Base-by-base conservation (phyloP, 2,888 invertebrate genomes). In the Oligia strigilis region DNA sequence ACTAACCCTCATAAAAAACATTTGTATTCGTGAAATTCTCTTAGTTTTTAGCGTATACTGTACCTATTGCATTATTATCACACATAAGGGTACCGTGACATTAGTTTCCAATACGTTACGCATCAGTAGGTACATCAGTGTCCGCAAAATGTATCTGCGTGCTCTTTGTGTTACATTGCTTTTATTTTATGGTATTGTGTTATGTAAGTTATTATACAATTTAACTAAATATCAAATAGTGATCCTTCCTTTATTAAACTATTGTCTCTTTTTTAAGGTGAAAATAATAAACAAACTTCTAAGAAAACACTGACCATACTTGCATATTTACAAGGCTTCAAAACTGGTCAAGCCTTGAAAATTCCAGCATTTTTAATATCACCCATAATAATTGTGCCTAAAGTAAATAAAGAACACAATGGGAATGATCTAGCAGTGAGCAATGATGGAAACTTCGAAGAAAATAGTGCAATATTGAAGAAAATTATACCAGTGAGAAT, bases 141-240 rank as follows among this genome's bases (percentile, higher is more conserved):
- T 83, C 76, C 74, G 81, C 92, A 95, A 92, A 94, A 95, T 95
- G 95, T 86, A 85, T 88, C 88, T 88, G 88, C 84, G 81, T 84
- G 87, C 90, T 90, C 87, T 92, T 89, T 87, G 91, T 73, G 77
- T 91, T 77, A 69, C 67, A 67, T 62, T 74, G 67, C 72, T 67
- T 60, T 52, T 85, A 60, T 19, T 80, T 74, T 75, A 60, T 62
- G 49, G 67, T 79, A 9, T 69, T 46, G 76, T 80, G 43, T 58
- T 72, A 43, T 69, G 89, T 89, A 85, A 88, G 90, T 89, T 72
- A 0, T 43, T 19, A 13, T 19, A 19, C 11, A 62, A 19, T 62
- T 11, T 0, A n/a, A 72, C 11, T 43, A 13, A 72, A 19, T 62
- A 62, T 19, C 2, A 40, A n/a, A 43, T 43, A 62, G n/a, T n/a